Evolutionary conservation across 1,140 invertebrate species (phyloP), one percentile per base, ranked within the genome.

Genomic region (Drosophila setifemur): DNA sequence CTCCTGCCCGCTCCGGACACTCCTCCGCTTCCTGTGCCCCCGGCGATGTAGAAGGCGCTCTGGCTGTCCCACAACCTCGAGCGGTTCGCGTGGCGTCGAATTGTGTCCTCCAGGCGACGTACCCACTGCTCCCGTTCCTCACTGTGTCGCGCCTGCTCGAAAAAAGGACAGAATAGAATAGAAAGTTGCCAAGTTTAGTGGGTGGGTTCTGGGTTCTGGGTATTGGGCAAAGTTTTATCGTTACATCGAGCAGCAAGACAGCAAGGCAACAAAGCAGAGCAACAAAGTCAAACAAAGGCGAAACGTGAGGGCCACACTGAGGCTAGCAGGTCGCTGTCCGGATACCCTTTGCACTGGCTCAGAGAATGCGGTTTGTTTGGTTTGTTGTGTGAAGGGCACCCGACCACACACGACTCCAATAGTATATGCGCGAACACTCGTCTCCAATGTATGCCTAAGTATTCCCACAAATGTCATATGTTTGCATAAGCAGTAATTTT

Each of bases 91-190:
- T 98, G 97, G 63, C 96, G 92, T 28, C 95, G 91, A 90, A 99
- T 99, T 4, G 97, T 97, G 82, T 97, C 97, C 91, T 99, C 98
- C 40, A 99, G 91, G 25, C 96, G 96, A 25, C 95, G 93, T 29
- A 99, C 96, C 98, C 98, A 99, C 72, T 95, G 94, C 90, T 99
- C 97, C 45, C 98, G 92, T 91, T 99, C 98, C 63, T 97, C 96
- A 5, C 94, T 94, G 92, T 99, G 96, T 75, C 97, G 93, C 9
- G 98, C 97, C 96, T 96, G 91, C 18, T 37, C 14, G 33, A 37
- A 2, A 91, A 43, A 14, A 18, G 42, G 35, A 37, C 52, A 45
- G 26, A 91, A 43, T 11, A 18, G 42, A 29, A 37, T 55, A 45
- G 26, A 44, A 57, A 58, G 57, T 61, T 58, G 57, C 6, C 57